Evolutionary conservation across 2,797 vertebrate species (phyloP).

Genomic region (Helostoma temminkii): DNA sequence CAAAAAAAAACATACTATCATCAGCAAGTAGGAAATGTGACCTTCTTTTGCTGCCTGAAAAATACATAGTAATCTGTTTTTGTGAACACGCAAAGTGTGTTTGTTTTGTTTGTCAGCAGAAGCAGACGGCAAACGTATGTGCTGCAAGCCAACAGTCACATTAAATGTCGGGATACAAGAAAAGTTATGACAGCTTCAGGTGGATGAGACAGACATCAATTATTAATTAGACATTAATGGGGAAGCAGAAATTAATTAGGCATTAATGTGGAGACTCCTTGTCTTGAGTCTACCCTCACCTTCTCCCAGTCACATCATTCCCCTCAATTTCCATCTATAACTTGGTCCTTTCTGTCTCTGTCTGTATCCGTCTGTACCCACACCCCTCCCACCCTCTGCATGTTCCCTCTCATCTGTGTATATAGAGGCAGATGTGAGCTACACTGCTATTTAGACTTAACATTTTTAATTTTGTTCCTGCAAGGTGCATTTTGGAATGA

Average conservation of each 20-base stretch:
- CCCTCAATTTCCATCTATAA: constrained; percentile 52
- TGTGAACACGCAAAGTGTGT: background rate
- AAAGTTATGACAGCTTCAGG: constrained; percentile 72
- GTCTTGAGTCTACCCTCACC: constrained; percentile 42
- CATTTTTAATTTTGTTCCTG: constrained; percentile 11
- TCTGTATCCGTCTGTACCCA: background rate
- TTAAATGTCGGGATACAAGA: constrained; percentile 53
- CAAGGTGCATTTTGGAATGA: constrained; percentile 28
- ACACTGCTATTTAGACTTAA: constrained; percentile 20
- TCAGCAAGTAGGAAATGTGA: background rate
- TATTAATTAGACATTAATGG: constrained; percentile 73
- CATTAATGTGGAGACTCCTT: constrained; percentile 71
- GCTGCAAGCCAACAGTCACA: constrained; percentile 53
- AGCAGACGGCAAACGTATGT: constrained; percentile 27
- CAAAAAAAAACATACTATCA: background rate
- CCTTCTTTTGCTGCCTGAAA: background rate
- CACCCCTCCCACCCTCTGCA: constrained; percentile 23
- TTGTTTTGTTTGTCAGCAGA: constrained; percentile 2
- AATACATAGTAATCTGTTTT: background rate
- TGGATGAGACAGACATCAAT: constrained; percentile 68
- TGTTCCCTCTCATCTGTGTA: constrained; percentile 30
- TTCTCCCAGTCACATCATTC: constrained; percentile 55
- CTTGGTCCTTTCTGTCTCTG: background rate
- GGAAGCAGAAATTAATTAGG: constrained; percentile 77
- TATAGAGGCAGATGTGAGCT: constrained; percentile 18